Percentiles rank a stretch among this genome's conserved stretches.
Evolutionary conservation across 1,140 invertebrate genomes (phyloP).

Genomic region (Temnothorax curvispinosus): DNA sequence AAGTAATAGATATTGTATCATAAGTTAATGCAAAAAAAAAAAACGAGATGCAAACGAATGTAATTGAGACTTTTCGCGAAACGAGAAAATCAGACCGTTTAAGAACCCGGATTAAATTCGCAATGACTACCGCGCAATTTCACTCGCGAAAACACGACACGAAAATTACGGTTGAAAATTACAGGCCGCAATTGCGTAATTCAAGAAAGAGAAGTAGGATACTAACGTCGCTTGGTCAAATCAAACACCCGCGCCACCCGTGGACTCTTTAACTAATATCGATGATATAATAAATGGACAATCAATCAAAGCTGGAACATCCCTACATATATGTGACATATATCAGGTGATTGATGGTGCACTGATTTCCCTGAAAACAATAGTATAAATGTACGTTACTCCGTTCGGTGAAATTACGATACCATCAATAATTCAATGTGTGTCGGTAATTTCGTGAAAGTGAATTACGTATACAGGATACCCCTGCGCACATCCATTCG

Average conservation of each 20-base stretch:
- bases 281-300: conserved; percentile 17
- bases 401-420: neutral
- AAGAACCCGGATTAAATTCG: conserved; percentile 7
- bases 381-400: conserved; percentile 24
- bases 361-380: conserved; percentile 17
- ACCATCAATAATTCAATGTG: conserved; percentile 36
- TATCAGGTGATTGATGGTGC: conserved; percentile 30
- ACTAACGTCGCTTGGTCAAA: neutral
- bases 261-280: neutral
- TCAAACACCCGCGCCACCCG: neutral
- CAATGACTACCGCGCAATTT: neutral
- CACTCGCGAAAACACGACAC: neutral
- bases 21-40: neutral
- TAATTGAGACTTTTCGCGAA: conserved; percentile 4
- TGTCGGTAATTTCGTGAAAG: neutral
- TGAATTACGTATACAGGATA: neutral
- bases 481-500: neutral
- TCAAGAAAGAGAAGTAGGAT: neutral
- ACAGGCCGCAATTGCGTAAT: neutral
- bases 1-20: neutral
- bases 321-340: conserved; percentile 4
- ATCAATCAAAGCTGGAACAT: conserved; percentile 36
- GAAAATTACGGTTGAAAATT: conserved; percentile 10
- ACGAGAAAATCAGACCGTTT: neutral
- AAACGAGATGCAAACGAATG: neutral